Evolutionary conservation across 2,888 invertebrate species (phyloP).

Genomic region (Flabesymbios commensalis): DNA sequence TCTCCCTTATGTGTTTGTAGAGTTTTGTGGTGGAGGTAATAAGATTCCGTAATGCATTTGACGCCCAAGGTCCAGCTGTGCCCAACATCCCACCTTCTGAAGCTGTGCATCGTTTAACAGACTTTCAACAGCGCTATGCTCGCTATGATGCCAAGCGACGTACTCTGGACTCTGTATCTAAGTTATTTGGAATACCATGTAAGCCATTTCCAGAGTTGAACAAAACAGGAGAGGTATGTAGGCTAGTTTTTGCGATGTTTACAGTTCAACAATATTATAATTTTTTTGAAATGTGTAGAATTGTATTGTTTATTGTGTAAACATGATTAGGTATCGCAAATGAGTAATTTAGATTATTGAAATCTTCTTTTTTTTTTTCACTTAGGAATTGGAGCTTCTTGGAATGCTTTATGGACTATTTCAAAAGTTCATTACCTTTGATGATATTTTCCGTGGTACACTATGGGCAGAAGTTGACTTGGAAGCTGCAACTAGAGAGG

Average conservation of each 20-base stretch:
- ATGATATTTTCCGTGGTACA: slow-evolving; percentile 56
- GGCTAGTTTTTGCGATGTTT: too few relatives aligned
- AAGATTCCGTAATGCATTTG: slow-evolving; percentile 61
- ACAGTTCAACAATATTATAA: too few relatives aligned
- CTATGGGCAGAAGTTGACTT: slow-evolving; percentile 61
- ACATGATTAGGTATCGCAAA: too few relatives aligned
- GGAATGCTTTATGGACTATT: slow-evolving; percentile 60
- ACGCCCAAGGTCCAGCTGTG: slow-evolving; percentile 59
- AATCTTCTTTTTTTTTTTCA: too few relatives aligned
- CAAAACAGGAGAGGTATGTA: slow-evolving; percentile 58
- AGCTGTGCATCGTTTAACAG: slow-evolving; percentile 55
- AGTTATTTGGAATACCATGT: slow-evolving; percentile 59
- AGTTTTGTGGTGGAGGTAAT: slow-evolving; percentile 62
- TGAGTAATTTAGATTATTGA: too few relatives aligned
- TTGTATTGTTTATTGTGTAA: too few relatives aligned
- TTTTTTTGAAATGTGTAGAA: too few relatives aligned
- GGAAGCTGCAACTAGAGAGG: slow-evolving; percentile 54
- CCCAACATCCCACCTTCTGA: slow-evolving; percentile 58
- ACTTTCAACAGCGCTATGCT: slow-evolving; percentile 57
- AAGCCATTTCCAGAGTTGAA: slow-evolving; percentile 61
- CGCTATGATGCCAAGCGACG: slow-evolving; percentile 56
- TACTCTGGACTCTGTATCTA: slow-evolving; percentile 61
- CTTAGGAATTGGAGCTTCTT: slow-evolving; percentile 57
- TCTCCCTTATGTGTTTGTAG: slow-evolving; percentile 38
- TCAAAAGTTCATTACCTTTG: slow-evolving; percentile 61